These are phyloP conservation scores for Synanceia verrucosa DNA, from an alignment of 2,797 vertebrate genomes.

Conservation along the genomic window DNA sequence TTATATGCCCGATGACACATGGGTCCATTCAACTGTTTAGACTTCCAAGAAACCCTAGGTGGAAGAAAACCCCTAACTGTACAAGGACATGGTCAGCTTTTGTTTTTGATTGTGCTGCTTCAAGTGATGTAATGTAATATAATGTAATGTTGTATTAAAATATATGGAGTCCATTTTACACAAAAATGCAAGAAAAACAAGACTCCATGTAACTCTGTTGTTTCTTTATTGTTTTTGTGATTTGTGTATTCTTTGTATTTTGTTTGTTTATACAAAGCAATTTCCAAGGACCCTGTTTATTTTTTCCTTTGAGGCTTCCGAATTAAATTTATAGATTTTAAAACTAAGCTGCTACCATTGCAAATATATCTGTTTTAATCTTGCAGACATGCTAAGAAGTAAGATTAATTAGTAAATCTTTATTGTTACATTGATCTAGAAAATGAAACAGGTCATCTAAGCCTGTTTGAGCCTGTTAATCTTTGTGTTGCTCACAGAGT, in stretches of 20 bases:
- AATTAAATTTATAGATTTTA: background rate
- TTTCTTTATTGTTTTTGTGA: background rate
- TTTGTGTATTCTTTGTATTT: no score
- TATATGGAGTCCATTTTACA: background rate
- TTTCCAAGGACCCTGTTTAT: slow-evolving; percentile 5
- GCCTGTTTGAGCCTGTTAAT: background rate
- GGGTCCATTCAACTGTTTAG: slow-evolving; percentile 63
- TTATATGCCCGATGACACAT: slow-evolving; percentile 65
- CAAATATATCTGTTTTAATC: background rate
- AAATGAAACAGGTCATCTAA: background rate
- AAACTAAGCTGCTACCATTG: background rate
- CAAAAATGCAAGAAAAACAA: background rate
- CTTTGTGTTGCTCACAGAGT: background rate
- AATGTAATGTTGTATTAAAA: no score
- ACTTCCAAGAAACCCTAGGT: slow-evolving; percentile 45
- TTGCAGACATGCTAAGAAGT: background rate
- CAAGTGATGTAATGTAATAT: background rate
- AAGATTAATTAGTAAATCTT: background rate
- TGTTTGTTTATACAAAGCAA: slow-evolving; percentile 2
- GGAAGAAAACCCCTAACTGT: slow-evolving; percentile 49
- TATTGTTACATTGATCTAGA: background rate
- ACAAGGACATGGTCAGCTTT: slow-evolving; percentile 12
- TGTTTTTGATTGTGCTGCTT: slow-evolving; percentile 19
- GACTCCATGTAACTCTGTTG: slow-evolving; percentile 25
- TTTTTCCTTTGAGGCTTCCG: background rate